These are phyloP conservation scores for Melikaiella ostensackeni DNA, from an alignment of 2,888 invertebrate genomes.

Conservation along the genomic window DNA sequence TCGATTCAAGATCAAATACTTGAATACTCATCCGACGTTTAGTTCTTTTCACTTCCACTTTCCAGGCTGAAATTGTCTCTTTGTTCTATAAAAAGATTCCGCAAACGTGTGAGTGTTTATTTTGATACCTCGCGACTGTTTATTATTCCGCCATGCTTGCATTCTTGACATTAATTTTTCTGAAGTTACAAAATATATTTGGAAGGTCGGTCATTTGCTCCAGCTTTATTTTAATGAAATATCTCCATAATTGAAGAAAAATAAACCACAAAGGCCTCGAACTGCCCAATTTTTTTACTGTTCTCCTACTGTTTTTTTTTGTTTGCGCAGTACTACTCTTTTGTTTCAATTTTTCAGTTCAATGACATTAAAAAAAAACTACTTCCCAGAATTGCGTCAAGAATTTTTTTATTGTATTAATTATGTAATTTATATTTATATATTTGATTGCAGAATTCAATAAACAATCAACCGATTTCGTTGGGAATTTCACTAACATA, in stretches of 20 bases:
- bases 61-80: not conserved
- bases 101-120: not conserved
- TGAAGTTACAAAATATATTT: not conserved
- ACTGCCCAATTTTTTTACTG: too few relatives aligned
- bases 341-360: too few relatives aligned
- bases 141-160: constrained; percentile 27
- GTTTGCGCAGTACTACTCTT: too few relatives aligned
- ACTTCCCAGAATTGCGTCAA: too few relatives aligned
- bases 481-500: too few relatives aligned
- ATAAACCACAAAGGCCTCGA: too few relatives aligned
- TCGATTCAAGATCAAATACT: not conserved
- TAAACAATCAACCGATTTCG: too few relatives aligned
- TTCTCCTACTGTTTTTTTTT: too few relatives aligned
- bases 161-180: not conserved
- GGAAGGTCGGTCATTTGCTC: not conserved
- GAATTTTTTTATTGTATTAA: too few relatives aligned
- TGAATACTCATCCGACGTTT: not conserved
- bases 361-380: too few relatives aligned
- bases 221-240: not conserved
- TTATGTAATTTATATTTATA: too few relatives aligned
- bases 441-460: too few relatives aligned
- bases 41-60: not conserved
- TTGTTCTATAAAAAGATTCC: constrained; percentile 30
- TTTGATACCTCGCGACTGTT: constrained; percentile 26
- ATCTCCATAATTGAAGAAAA: not conserved